Conservation (phyloP, 2,888 invertebrate species). For the Eristalis arbustorum region DNA sequence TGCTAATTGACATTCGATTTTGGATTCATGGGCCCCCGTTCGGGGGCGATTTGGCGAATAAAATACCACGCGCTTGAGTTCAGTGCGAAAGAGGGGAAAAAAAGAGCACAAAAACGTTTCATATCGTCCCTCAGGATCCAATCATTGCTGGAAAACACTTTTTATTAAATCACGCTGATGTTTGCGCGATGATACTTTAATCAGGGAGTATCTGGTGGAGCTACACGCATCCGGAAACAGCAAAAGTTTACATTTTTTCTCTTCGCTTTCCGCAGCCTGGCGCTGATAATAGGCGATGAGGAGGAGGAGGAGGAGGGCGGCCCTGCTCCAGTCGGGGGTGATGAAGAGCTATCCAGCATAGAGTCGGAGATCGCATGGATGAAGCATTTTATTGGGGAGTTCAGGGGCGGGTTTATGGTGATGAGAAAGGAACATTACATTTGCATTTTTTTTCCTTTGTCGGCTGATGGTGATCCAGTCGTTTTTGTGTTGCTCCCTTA, state of each 20-base stretch:
- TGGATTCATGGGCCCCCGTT: not conserved
- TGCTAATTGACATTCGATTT: conserved; percentile 60
- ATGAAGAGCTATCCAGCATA: too few species aligned
- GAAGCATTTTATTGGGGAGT: not conserved
- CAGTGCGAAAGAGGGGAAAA: not conserved
- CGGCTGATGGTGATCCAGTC: not conserved
- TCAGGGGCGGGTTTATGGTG: conserved; percentile 30
- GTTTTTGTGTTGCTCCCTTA: not conserved
- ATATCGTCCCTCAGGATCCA: conserved; percentile 41
- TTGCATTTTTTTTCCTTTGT: conserved; percentile 39
- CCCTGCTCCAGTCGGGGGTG: not conserved
- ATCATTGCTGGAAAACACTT: conserved; percentile 39
- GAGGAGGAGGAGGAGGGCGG: not conserved
- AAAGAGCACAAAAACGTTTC: not conserved
- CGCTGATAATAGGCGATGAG: not conserved
- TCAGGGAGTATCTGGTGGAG: conserved; percentile 10
- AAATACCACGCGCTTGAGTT: not conserved
- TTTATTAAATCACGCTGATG: conserved; percentile 52
- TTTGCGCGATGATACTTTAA: conserved; percentile 46
- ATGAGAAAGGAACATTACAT: conserved; percentile 53
- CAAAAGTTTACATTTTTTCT: conserved; percentile 9
- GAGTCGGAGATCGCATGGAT: not conserved
- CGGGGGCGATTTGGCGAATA: not conserved
- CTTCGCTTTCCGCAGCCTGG: not conserved
- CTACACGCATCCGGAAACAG: conserved; percentile 33